Base-by-base conservation (phyloP, 2,797 vertebrate species). In the Ptychadena robeensis region DNA sequence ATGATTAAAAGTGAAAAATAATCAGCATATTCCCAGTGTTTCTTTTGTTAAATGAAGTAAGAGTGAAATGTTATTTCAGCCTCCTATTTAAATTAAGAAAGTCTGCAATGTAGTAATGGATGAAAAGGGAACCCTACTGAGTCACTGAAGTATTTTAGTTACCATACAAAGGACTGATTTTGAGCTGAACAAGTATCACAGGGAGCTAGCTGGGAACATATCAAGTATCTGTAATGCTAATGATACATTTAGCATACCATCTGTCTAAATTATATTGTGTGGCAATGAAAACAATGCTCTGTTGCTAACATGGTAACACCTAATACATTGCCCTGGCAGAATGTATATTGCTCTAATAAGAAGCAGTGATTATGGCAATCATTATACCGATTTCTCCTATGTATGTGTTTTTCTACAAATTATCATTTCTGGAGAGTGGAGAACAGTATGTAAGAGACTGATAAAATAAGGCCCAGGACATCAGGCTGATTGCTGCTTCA, bases 211-310 rank as follows among this genome's bases (percentile, higher is more conserved):
- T 84, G 77, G 77, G 77, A 84, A 76, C 72, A 48, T 81, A 70
- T 85, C 72, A 71, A 81, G 72, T 75, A 64, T 85, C 65, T 71
- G 78, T 76, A 85, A 81, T 80, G 78, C 83, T 85, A 85, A 85
- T 85, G 78, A 85, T 81, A 85, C 78, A 70, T 85, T 76, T 75
- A 85, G 72, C 72, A 80, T 76, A 76, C 83, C 83, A 85, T 80
- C 83, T 85, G 83, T 85, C 72, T 85, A 63, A 85, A 81, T 71
- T 53, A 80, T 76, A 85, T 85, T 71, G 78, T 69, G 64, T 76
- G 22, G 48, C 68, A 76, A 76, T 80, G 31, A 70, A 81, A 48
- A 71, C 71, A 76, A 71, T 80, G 65, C 63, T 80, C 63, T 40
- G 27, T 61, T 68, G 76, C 65, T 74, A 48, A 44, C 34, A 32